Evolutionary conservation across 2,113 vertebrate genomes (phyloP).

Genomic region (Chauna torquata): DNA sequence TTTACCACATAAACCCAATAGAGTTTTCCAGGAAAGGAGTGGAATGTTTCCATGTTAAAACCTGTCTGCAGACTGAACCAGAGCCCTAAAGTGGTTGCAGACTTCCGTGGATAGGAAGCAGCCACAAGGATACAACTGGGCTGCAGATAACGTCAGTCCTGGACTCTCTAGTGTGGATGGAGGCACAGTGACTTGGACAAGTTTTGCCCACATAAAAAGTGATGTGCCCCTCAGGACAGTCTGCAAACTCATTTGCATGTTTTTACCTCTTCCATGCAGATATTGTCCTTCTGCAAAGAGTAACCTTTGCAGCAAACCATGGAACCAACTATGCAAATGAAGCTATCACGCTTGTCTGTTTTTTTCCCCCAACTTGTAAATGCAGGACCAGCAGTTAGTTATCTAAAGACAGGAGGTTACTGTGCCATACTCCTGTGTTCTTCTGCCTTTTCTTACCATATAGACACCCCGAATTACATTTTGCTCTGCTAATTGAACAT

Average conservation of each 20-base stretch:
- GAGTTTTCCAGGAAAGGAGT: no score
- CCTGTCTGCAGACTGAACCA: background rate
- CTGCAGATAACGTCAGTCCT: accelerated
- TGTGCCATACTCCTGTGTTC: background rate
- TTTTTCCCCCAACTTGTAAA: no score
- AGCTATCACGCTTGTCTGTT: background rate
- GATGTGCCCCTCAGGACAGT: background rate
- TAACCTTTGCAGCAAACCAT: background rate
- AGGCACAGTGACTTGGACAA: background rate
- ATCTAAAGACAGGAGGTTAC: no score
- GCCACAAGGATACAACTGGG: no score
- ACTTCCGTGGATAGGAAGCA: accelerated
- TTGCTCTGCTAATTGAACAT: background rate
- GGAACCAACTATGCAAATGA: background rate
- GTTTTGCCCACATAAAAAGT: accelerated
- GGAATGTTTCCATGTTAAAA: background rate
- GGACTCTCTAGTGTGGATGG: background rate
- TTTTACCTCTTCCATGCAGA: background rate
- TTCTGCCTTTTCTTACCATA: background rate
- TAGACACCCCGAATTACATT: background rate
- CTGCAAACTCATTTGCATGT: accelerated
- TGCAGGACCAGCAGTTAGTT: accelerated
- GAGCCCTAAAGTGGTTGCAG: accelerated
- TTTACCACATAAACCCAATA: no score
- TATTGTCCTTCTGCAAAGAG: background rate